These are phyloP conservation scores for Drosophila mojavensis DNA, from an alignment of 1,140 invertebrate genomes.

Conservation along the genomic window DNA sequence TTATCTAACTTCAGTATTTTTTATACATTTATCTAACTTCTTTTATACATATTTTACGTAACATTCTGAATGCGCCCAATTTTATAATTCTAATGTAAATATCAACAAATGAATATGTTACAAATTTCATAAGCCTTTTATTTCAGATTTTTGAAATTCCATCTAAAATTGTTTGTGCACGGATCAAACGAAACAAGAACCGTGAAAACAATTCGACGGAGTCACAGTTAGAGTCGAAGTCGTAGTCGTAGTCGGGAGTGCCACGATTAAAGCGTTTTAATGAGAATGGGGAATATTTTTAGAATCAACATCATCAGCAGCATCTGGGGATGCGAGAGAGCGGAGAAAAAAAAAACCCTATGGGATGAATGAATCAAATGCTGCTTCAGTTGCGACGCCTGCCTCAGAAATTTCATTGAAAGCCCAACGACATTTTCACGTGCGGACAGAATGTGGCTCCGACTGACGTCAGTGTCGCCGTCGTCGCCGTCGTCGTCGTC, in stretches of 20 bases:
- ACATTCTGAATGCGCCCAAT: too few relatives aligned
- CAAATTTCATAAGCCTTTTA: too few relatives aligned
- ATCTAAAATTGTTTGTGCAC: too few relatives aligned
- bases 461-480: conserved; percentile 35
- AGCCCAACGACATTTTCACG: conserved; percentile 39
- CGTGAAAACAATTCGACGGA: too few relatives aligned
- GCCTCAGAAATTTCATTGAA: conserved; percentile 38
- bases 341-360: not conserved
- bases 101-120: not conserved
- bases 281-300: not conserved
- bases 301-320: not conserved
- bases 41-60: too few relatives aligned
- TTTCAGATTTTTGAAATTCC: too few relatives aligned
- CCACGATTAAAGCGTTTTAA: not conserved
- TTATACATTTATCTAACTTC: too few relatives aligned
- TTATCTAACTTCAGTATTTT: too few relatives aligned
- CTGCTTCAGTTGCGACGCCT: conserved; percentile 17
- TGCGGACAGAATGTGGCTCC: conserved; percentile 14
- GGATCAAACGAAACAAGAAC: too few relatives aligned
- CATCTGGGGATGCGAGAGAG: not conserved
- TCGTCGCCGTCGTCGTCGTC: conserved; percentile 20
- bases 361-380: conserved; percentile 15
- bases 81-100: not conserved
- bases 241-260: too few relatives aligned
- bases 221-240: too few relatives aligned